These are phyloP conservation scores for Pinna nobilis DNA, from an alignment of 1,140 invertebrate genomes.

Conservation along the genomic window DNA sequence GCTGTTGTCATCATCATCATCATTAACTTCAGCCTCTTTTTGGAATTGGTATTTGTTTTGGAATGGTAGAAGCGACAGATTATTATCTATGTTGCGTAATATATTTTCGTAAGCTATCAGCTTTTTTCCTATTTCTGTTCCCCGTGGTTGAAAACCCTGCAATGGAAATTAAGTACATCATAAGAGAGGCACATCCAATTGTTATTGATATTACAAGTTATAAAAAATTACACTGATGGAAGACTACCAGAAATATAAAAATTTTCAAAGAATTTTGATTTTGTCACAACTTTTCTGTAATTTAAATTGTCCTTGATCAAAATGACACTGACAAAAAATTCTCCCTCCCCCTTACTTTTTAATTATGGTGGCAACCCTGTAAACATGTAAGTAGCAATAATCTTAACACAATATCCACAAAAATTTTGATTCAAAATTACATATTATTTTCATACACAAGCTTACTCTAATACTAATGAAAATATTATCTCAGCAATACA, in stretches of 20 bases:
- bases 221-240: neutral
- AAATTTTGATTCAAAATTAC: no score
- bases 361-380: no score
- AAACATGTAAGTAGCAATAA: no score
- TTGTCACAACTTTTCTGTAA: neutral
- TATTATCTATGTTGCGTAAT: slow-evolving; percentile 82
- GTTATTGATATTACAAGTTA: neutral
- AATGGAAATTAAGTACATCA: slow-evolving; percentile 46
- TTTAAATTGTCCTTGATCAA: no score
- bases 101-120: slow-evolving; percentile 90
- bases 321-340: no score
- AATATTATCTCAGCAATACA: no score
- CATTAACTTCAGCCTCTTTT: no score
- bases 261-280: neutral
- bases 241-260: neutral
- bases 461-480: no score
- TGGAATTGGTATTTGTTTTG: no score
- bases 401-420: no score
- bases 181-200: neutral
- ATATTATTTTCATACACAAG: no score
- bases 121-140: slow-evolving; percentile 85
- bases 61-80: slow-evolving; percentile 85
- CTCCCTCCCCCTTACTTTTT: no score
- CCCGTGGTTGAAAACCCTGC: slow-evolving; percentile 92
- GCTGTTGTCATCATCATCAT: neutral